phyloP scores from a whole-genome alignment of 2,113 vertebrate genomes.

The Irena cyanogastra region DNA sequence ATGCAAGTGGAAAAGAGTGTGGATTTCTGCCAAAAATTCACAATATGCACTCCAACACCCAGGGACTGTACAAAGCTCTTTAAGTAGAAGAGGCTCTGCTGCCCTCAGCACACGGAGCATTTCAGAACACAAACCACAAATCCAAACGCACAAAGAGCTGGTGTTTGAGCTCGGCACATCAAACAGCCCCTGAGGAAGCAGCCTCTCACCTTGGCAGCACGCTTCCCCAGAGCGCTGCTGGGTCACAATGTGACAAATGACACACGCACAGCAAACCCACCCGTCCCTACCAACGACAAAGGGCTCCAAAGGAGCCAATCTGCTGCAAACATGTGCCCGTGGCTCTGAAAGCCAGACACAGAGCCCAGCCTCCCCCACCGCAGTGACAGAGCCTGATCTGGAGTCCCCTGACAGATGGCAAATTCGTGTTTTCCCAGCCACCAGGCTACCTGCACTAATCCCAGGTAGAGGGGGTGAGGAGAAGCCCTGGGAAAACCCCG shows the following conservation, averaged over 20 bases:
- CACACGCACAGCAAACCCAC: accelerated
- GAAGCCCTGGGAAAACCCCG: not conserved
- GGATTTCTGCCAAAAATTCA: not conserved
- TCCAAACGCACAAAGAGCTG: not conserved
- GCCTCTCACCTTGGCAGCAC: not conserved
- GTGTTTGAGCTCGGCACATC: not conserved
- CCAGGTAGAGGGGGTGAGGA: not conserved
- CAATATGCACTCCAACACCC: not conserved
- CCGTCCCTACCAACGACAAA: not conserved
- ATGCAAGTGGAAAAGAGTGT: not conserved
- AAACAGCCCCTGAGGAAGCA: not conserved
- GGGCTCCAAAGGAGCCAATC: not conserved
- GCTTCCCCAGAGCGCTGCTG: not conserved
- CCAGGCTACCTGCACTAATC: accelerated
- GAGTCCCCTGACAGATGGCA: not conserved
- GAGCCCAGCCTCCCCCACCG: not conserved
- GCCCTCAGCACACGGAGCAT: not conserved
- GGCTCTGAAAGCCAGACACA: accelerated
- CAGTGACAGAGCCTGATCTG: not conserved
- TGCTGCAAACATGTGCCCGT: accelerated
- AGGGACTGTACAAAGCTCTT: not conserved
- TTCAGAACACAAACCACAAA: not conserved
- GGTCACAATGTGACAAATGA: not conserved
- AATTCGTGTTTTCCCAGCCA: not conserved
- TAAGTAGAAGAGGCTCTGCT: not conserved